Base-by-base conservation (phyloP, 2,888 invertebrate genomes). In the Psylliodes chrysocephalus region DNA sequence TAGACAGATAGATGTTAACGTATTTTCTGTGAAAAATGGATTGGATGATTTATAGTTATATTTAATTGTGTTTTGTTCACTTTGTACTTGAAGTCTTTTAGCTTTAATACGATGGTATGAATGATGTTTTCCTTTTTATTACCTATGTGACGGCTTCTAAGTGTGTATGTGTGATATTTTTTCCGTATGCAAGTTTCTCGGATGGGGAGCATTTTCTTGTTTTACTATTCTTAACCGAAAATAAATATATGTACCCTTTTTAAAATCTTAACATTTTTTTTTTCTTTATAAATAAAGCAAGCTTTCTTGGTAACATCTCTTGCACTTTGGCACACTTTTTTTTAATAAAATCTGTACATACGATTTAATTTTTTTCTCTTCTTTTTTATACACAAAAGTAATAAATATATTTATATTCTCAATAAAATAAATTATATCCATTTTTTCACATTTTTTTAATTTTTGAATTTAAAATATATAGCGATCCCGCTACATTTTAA, bases 311-410 rank as follows among this genome's bases (percentile, higher is more conserved):
- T 82, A 82, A 82, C 82, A 81, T 82, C 55, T 79, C 78, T 81
- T 81, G 82, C 83, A 82, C 82, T 83, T 83, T 83, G 83, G 83
- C 83, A 83, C 83, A 82, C 80, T 81, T 81, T 81, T 81, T 22
- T 81, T 80, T 81, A 78, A 82, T 79, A 82, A 81, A 63, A 80
- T 81, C 82, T 83, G 81, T 83, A 83, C 82, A 83, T 82, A 83
- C 82, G 83, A 83, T 82, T 82, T 82, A 82, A 82, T 77, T 78
- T 77, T 69, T 76, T 64, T 60, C 46, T 55, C 60, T 60, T 51
- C 55, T 80, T 73, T 78, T 81, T 82, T 82, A 82, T 82, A 83
- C 81, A 82, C 78, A 80, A 80, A 73, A 72, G 75, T 79, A 81
- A 81, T 81, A 82, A 81, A 82, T 81, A 80, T 79, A 79, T 79